Evolutionary conservation across 2,797 vertebrate species (phyloP), one percentile per base, ranked within the genome.

Genomic region (Limosa lapponica): DNA sequence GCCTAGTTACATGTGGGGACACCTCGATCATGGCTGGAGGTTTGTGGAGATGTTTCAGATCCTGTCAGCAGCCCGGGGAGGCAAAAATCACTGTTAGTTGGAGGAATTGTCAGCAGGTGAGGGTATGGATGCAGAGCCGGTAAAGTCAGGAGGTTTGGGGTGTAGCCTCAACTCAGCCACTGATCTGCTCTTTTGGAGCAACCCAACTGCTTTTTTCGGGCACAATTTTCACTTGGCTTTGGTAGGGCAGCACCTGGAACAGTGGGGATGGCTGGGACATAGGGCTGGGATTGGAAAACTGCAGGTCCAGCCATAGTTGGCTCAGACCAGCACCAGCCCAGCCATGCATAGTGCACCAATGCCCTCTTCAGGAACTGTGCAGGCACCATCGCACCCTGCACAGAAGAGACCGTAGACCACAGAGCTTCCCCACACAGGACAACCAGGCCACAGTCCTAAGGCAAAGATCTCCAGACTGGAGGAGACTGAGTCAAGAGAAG

Each of bases 311-410:
- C 15, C 1, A 1, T 15, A 13, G 13, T 36, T 22, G 41, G 11
- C 18, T 34, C 9, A 57, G 23, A 19, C 52, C 8, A 11, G 22
- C 0, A 0, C 25, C 1, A 0, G 25, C 30, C 12, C 4, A 8
- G 57, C 32, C 5, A 2, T 32, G 37, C 37, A 14, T 3, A 0
- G 71, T 74, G 48, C 80, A 73, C 74, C 65, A 59, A 65, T 82
- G 79, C 67, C 51, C 70, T 77, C 82, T 87, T 81, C 86, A 90
- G 92, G 86, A 77, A 7, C n/a, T 2, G 3, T 14, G 24, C 36
- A 54, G 28, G 78, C n/a, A 87, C 23, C 13, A 0, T 58, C 9
- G 0, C 75, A 46, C 6, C 30, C 36, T 22, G 19, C 28, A 36
- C 6, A 1, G n/a, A 46, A 39, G 25, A 14, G 22, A 22, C 19